Percentiles rank a stretch among this genome's conserved stretches.
These are phyloP conservation scores for Chromis chromis DNA, from an alignment of 2,797 vertebrate genomes.

Conservation along the genomic window DNA sequence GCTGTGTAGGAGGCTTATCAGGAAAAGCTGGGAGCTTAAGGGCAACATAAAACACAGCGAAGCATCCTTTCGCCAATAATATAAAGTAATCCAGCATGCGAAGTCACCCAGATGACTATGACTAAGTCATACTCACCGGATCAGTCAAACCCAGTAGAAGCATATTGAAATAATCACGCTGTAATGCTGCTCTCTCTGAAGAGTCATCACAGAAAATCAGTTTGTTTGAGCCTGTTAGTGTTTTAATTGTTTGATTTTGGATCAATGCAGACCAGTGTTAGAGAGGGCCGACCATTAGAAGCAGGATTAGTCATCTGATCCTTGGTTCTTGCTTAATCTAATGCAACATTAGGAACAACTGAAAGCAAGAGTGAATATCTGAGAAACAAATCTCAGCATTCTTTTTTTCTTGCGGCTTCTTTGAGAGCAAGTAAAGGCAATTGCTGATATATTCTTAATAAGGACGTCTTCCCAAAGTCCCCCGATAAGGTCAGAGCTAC, in stretches of 20 bases:
- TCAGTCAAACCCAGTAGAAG: constrained; percentile 8
- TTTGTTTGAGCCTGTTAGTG: constrained; percentile 6
- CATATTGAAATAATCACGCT: background rate
- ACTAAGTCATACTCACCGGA: background rate
- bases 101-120: background rate
- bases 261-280: background rate
- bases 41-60: background rate
- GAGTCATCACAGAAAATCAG: background rate
- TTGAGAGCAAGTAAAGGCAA: constrained; percentile 17
- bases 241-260: constrained; percentile 14
- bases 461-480: constrained; percentile 15
- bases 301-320: background rate
- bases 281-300: background rate
- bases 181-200: background rate
- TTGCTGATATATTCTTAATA: constrained; percentile 24
- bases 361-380: background rate
- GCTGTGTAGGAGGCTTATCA: constrained; percentile 2
- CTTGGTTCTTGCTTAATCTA: background rate
- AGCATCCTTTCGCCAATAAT: constrained; percentile 15
- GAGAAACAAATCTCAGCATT: background rate
- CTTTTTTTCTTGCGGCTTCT: background rate
- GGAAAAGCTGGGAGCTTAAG: constrained; percentile 2
- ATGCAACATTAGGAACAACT: background rate
- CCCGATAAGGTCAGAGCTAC: constrained; percentile 27
- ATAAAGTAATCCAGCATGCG: constrained; percentile 13